Conservation (phyloP, 2,888 invertebrate genomes). For the Pseudolycoriella hygida region DNA sequence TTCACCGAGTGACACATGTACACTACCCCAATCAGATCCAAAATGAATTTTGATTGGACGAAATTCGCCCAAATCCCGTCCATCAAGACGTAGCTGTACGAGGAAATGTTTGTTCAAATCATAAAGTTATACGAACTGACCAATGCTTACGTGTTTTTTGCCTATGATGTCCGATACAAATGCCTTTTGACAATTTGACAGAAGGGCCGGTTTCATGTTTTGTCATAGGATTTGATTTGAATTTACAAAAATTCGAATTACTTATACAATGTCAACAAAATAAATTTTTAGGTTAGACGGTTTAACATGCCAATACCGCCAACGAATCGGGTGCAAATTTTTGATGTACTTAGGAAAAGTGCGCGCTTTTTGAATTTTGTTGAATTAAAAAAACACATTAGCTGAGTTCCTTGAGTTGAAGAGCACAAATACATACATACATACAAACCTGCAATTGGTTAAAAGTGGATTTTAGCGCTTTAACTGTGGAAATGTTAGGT, state of each 20-base stretch:
- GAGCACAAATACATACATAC: too few relatives aligned
- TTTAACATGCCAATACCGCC: too few relatives aligned
- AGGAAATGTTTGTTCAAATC: background rate
- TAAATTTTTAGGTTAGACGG: background rate
- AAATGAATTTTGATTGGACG: constrained; percentile 53
- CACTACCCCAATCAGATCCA: constrained; percentile 71
- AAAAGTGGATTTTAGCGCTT: too few relatives aligned
- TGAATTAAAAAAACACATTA: too few relatives aligned
- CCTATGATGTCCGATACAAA: constrained; percentile 46
- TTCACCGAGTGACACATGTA: constrained; percentile 57
- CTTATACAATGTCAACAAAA: background rate
- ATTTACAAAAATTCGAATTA: background rate
- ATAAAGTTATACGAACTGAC: background rate
- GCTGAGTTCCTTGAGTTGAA: too few relatives aligned
- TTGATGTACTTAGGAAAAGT: too few relatives aligned
- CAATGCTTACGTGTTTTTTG: constrained; percentile 37
- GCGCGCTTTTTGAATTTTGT: too few relatives aligned
- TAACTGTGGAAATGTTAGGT: too few relatives aligned
- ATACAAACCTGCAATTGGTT: too few relatives aligned
- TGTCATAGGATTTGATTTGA: too few relatives aligned
- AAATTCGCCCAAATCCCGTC: constrained; percentile 54
- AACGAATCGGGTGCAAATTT: too few relatives aligned
- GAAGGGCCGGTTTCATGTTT: constrained; percentile 32
- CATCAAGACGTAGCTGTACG: constrained; percentile 55
- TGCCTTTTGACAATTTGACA: constrained; percentile 53